Evolutionary conservation across 1,140 invertebrate genomes (phyloP).

Genomic region (Sesamia nonagrioides): DNA sequence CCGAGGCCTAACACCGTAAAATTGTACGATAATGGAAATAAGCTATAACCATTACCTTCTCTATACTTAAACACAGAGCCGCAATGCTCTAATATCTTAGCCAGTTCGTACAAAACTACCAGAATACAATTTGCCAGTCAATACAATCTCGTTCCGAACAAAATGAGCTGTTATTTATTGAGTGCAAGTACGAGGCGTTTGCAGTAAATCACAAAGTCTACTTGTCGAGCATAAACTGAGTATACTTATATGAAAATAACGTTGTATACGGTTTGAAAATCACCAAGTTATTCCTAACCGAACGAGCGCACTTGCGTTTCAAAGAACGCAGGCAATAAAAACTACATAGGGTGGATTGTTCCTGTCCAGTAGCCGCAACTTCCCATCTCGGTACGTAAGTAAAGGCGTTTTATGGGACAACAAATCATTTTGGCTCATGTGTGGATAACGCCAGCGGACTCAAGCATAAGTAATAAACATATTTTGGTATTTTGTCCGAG

Average conservation of each 20-base stretch:
- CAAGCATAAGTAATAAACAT: conserved; percentile 47
- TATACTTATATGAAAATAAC: conserved; percentile 53
- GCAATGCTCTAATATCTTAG: conserved; percentile 39
- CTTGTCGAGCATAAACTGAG: conserved; percentile 59
- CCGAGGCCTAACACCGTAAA: conserved; percentile 29
- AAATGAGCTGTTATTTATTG: conserved; percentile 49
- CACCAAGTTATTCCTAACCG: conserved; percentile 14
- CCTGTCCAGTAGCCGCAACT: conserved; percentile 44
- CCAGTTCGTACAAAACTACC: conserved; percentile 29
- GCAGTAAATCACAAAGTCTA: conserved; percentile 57
- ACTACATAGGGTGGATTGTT: conserved; percentile 54
- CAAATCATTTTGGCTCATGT: conserved; percentile 59
- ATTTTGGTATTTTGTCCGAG: conserved; percentile 30
- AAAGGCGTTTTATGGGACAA: conserved; percentile 56
- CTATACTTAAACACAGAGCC: conserved; percentile 13
- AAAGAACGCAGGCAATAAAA: conserved; percentile 50
- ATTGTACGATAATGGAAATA: conserved; percentile 44
- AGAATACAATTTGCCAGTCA: conserved; percentile 41
- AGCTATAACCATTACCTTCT: conserved; percentile 24
- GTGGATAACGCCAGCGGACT: conserved; percentile 40
- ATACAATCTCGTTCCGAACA: conserved; percentile 26
- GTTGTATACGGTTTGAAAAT: conserved; percentile 40
- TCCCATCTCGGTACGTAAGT: conserved; percentile 48
- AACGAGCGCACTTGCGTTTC: conserved; percentile 29
- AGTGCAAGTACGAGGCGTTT: conserved; percentile 41